These are phyloP conservation scores for Odontamblyopus rebecca DNA, from an alignment of 2,797 vertebrate species.

Conservation along the genomic window DNA sequence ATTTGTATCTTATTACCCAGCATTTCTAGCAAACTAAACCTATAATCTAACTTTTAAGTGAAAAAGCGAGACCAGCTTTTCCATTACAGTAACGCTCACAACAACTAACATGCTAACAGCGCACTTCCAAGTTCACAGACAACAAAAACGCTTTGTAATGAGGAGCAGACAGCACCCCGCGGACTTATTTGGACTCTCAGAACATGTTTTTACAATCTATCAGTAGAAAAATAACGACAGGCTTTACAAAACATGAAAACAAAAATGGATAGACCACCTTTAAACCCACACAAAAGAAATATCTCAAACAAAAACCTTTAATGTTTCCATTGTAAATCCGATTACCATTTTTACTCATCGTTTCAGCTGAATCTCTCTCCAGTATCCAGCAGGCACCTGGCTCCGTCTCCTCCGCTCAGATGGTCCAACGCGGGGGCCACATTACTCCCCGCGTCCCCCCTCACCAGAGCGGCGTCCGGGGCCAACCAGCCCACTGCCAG, in stretches of 20 bases:
- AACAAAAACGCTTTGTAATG: no score
- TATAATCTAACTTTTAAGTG: background rate
- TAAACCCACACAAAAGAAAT: background rate
- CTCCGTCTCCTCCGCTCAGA: conserved; percentile 44
- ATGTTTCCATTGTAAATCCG: background rate
- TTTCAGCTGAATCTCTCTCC: conserved; percentile 11
- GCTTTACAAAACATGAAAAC: background rate
- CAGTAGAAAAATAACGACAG: no score
- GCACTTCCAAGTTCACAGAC: no score
- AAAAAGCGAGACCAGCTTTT: background rate
- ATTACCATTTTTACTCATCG: background rate
- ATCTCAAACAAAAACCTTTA: background rate
- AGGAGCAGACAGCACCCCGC: no score
- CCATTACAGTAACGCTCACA: no score
- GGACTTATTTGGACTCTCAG: no score
- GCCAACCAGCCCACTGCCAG: conserved; percentile 30
- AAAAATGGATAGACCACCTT: background rate
- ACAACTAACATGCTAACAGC: no score
- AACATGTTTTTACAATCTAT: no score
- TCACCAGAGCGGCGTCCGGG: conserved; percentile 34
- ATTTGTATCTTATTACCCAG: no score
- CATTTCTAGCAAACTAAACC: no score
- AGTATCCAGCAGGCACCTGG: conserved; percentile 27
- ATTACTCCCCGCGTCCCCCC: conserved; percentile 49
- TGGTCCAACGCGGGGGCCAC: conserved; percentile 55